phyloP scores from a whole-genome alignment of 2,888 invertebrate species.

The Heliconius hortense region DNA sequence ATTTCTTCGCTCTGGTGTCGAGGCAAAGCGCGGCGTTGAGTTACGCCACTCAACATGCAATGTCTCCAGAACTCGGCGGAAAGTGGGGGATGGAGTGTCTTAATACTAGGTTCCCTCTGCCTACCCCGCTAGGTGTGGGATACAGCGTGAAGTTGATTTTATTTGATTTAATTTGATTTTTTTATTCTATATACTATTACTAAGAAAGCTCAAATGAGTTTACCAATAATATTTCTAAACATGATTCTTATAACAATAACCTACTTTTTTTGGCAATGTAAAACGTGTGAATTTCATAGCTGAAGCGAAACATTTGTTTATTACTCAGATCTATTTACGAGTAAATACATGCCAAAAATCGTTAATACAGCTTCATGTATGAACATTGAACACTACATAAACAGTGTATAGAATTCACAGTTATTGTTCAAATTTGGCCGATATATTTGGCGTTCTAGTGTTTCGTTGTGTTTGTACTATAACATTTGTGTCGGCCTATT shows the following conservation, averaged over 20 bases:
- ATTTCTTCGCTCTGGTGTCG: too few species aligned
- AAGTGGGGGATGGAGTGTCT: too few species aligned
- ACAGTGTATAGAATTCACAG: slow-evolving; percentile 50
- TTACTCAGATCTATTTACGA: slow-evolving; percentile 60
- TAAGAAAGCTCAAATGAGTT: background rate
- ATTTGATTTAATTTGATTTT: too few species aligned
- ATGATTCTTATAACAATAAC: slow-evolving; percentile 20
- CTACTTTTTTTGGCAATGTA: slow-evolving; percentile 39
- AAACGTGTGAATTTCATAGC: slow-evolving; percentile 55
- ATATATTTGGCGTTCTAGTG: background rate
- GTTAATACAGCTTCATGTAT: slow-evolving; percentile 58
- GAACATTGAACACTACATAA: slow-evolving; percentile 64
- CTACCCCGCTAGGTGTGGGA: too few species aligned
- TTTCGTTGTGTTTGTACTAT: background rate
- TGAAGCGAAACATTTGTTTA: slow-evolving; percentile 69
- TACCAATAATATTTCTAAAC: background rate
- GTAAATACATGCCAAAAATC: slow-evolving; percentile 68
- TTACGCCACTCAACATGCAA: too few species aligned
- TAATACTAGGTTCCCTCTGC: too few species aligned
- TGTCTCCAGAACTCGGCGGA: too few species aligned
- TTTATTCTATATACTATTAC: background rate
- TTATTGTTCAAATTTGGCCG: slow-evolving; percentile 29
- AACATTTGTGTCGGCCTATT: background rate
- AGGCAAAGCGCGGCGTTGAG: too few species aligned
- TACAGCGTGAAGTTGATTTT: too few species aligned